These are phyloP conservation scores for Haemorhous mexicanus DNA, from an alignment of 2,113 vertebrate species.

Conservation along the genomic window DNA sequence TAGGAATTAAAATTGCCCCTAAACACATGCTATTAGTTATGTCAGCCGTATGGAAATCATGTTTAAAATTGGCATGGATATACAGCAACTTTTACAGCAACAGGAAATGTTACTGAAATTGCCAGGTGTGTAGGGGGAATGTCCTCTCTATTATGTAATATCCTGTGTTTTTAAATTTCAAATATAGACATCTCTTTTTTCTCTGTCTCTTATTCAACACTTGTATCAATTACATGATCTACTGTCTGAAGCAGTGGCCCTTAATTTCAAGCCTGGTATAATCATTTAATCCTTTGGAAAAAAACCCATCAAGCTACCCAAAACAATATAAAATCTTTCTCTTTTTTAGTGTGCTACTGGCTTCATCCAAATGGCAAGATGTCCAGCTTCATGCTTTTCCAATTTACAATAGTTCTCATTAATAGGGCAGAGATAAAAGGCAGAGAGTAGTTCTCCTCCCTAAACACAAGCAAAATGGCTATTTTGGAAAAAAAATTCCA, in stretches of 20 bases:
- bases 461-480: background rate
- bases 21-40: background rate
- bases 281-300: background rate
- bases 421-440: background rate
- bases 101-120: conserved; percentile 36
- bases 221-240: background rate
- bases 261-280: background rate
- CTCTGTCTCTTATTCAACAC: conserved; percentile 9
- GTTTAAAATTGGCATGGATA: conserved; percentile 29
- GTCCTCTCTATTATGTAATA: conserved; percentile 48
- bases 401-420: background rate
- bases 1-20: background rate
- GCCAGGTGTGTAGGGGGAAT: conserved; percentile 28
- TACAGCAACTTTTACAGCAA: conserved; percentile 19
- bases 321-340: background rate
- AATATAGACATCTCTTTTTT: background rate
- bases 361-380: conserved; percentile 2
- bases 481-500: background rate
- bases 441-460: background rate
- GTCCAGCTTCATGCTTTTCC: background rate
- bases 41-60: conserved; percentile 7
- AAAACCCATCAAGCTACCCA: background rate
- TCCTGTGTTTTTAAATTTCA: conserved; percentile 33
- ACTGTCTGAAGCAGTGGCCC: background rate
- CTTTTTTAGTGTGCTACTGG: background rate